Evolutionary conservation across 1,140 invertebrate genomes (phyloP), one percentile per base, ranked within the genome.

Genomic region (Sinonovacula constricta): DNA sequence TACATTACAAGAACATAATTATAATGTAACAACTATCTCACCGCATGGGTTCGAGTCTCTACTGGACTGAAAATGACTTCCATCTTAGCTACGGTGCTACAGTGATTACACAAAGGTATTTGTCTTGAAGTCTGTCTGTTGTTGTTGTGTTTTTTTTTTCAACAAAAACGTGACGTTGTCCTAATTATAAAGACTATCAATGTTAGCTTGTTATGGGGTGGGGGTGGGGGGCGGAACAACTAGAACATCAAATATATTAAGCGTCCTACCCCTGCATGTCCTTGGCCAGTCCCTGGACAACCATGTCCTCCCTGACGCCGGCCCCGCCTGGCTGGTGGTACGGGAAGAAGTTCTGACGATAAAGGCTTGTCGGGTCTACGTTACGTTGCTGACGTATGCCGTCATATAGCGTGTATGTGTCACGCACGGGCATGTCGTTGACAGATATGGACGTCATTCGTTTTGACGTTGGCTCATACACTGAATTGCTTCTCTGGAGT

Each of bases 371-470:
- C 14, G 72, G 72, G 24, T 76, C 72, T 5, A 65, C 60, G 24
- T 53, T 59, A 10, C 51, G 36, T 7, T 7, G 39, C 39, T 18
- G 39, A 10, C 39, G 39, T 7, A 45, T 45, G 2, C 54, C 54
- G 22, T 63, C 63, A 59, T 76, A 76, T 67, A 28, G 30, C 2
- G 72, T 67, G 53, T 76, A 76, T 2, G 53, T 76, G 26, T 76
- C 72, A 18, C 53, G 60, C 0, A 45, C n/a, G 0, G 72, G 72
- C 39, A 54, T 45, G 1, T 76, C 72, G 34, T 76, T 76, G 3
- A 76, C 51, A 0, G 72, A 76, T 14, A 76, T 76, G 39, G 72
- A 76, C 51, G 72, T 76, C 62, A 76, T 57, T 12, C 39, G 72
- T 39, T 59, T 34, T 5, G 57, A 24, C 15, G 60, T 53, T 33